A percentile compares a stretch with the other conserved stretches of the same genome.
Conservation (phyloP, 64 coral and sea anemone genomes). For the Stylophora pistillata region DNA sequence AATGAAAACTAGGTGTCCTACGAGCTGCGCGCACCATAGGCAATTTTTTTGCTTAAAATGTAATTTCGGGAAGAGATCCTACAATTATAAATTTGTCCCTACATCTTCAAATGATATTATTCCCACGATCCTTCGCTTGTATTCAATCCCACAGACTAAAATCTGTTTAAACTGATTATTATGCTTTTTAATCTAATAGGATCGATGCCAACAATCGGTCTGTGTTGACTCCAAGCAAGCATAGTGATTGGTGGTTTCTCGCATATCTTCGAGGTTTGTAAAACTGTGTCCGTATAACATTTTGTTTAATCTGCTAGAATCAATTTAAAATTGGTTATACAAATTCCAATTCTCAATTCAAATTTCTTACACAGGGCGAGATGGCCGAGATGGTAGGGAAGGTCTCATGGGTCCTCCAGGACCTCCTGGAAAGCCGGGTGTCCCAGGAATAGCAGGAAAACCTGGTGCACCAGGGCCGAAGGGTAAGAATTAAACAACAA, state of each 20-base stretch:
- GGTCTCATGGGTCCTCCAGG: not conserved
- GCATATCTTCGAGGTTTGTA: not conserved
- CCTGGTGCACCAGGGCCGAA: not conserved
- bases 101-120: no score
- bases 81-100: no score
- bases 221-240: not conserved
- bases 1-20: no score
- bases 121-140: no score
- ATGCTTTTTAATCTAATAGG: not conserved
- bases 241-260: not conserved
- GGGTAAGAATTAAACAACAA: not conserved
- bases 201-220: not conserved
- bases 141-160: no score
- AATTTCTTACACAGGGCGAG: not conserved
- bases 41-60: no score
- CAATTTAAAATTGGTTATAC: not conserved
- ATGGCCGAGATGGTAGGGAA: slow-evolving; percentile 1
- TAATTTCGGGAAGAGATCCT: no score
- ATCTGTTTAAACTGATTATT: not conserved
- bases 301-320: not conserved
- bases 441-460: not conserved
- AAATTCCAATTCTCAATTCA: not conserved
- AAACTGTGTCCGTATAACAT: not conserved
- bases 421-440: not conserved
- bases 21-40: no score